Evolutionary conservation across 2,113 vertebrate genomes (phyloP).

Genomic region (Urocynchramus pylzowi): DNA sequence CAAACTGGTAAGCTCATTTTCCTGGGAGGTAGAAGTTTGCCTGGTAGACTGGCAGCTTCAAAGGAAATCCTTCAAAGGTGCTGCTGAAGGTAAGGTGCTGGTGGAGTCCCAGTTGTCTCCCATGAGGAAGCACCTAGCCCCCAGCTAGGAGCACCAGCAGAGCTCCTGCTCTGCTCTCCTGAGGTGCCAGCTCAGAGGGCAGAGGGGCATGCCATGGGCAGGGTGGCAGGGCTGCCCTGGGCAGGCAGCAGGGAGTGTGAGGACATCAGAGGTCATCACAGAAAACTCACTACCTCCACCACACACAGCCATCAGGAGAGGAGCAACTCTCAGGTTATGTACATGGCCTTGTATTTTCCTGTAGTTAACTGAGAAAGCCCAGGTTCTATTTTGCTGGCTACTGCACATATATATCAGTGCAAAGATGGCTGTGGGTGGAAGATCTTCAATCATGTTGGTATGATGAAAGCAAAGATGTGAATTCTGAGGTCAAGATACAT

Average conservation of each 20-base stretch:
- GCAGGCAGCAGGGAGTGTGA: neutral
- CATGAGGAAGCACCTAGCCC: neutral
- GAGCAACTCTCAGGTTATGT: neutral
- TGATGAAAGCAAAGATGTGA: neutral
- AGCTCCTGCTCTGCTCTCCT: neutral
- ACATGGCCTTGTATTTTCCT: neutral
- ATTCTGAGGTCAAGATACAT: neutral
- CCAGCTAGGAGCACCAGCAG: rapidly evolving
- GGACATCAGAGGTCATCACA: neutral
- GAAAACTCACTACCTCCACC: neutral
- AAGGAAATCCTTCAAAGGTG: neutral
- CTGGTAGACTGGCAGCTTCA: neutral
- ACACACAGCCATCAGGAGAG: neutral
- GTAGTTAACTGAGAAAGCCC: neutral
- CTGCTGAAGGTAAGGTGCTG: neutral
- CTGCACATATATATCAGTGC: neutral
- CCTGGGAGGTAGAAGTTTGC: neutral
- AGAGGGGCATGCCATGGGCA: rapidly evolving
- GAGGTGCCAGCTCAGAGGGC: neutral
- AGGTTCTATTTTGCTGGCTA: neutral
- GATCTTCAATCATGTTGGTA: neutral
- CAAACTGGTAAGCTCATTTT: neutral
- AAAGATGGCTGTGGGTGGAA: neutral
- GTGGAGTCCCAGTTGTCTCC: neutral
- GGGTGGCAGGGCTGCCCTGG: neutral